phyloP scores from a whole-genome alignment of 2,113 vertebrate genomes.

The Centropus bengalensis region DNA sequence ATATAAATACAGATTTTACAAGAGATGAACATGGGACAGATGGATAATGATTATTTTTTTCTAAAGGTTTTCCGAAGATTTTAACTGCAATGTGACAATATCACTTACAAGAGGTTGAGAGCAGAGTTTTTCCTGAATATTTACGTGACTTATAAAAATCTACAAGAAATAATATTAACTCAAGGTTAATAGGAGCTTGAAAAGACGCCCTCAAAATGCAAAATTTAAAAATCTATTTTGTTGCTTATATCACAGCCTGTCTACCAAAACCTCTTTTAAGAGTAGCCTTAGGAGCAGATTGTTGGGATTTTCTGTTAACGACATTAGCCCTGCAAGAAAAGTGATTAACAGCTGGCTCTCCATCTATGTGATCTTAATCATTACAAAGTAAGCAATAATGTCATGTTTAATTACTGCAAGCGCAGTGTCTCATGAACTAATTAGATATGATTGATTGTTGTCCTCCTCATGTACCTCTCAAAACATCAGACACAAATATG shows the following conservation, averaged over 20 bases:
- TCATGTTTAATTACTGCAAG: slow-evolving; percentile 63
- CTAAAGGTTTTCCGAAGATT: not conserved
- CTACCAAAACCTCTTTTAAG: slow-evolving; percentile 1
- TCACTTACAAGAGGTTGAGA: not conserved
- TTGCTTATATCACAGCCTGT: not conserved
- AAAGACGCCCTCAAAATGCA: not conserved
- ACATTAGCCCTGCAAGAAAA: slow-evolving; percentile 37
- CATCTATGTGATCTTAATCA: slow-evolving; percentile 55
- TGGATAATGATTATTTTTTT: not conserved
- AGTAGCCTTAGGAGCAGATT: not conserved
- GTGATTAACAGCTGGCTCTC: slow-evolving; percentile 59
- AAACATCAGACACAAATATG: slow-evolving; percentile 48
- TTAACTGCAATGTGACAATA: not conserved
- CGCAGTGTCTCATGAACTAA: slow-evolving; percentile 50
- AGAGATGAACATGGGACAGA: not conserved
- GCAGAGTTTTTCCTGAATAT: not conserved
- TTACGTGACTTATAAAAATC: not conserved
- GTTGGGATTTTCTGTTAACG: slow-evolving; percentile 31
- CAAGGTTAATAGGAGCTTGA: not conserved
- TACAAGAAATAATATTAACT: not conserved
- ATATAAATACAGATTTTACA: not conserved
- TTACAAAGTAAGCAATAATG: slow-evolving; percentile 59
- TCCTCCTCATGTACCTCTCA: slow-evolving; percentile 35
- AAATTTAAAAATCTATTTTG: not conserved
- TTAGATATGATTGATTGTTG: slow-evolving; percentile 67